A percentile compares a stretch with the other conserved stretches of the same genome.
Evolutionary conservation across 2,113 vertebrate genomes (phyloP).

Genomic region (Chionodraco myersi): DNA sequence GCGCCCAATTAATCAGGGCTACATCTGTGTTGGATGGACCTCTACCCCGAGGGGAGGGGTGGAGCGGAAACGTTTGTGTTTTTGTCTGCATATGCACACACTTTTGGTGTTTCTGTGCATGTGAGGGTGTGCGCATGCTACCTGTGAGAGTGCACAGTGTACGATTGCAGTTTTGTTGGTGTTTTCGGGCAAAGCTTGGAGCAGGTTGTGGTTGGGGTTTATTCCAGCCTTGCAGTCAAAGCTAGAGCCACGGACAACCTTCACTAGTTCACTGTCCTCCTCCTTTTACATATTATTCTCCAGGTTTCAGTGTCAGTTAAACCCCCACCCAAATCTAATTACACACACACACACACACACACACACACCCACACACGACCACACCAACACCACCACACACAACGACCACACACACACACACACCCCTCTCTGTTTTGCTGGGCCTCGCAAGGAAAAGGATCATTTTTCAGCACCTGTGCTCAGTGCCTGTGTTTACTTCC

Average conservation of each 20-base stretch:
- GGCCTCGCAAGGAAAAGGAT: conserved; percentile 58
- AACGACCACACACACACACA: conserved; percentile 23
- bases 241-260: conserved; percentile 35
- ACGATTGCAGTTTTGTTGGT: conserved; percentile 34
- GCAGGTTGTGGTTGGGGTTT: conserved; percentile 43
- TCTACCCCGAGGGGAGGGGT: conserved; percentile 66
- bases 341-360: conserved; percentile 14
- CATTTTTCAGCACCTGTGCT: conserved; percentile 79
- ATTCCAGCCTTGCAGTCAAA: conserved; percentile 51
- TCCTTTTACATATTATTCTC: conserved; percentile 34
- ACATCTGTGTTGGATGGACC: conserved; percentile 85
- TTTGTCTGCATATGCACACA: conserved; percentile 55
- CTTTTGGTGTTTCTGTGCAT: conserved; percentile 32
- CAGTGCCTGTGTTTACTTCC: conserved; percentile 69
- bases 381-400: no score
- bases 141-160: conserved; percentile 51
- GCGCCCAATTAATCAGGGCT: conserved; percentile 87
- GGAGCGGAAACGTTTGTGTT: conserved; percentile 53
- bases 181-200: conserved; percentile 43
- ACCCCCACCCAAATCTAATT: neutral
- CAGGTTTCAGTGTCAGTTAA: conserved; percentile 36
- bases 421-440: conserved; percentile 32
- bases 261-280: conserved; percentile 35
- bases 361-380: conserved; percentile 22
- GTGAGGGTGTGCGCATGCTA: conserved; percentile 22